These are phyloP conservation scores for Mythimna albipuncta DNA, from an alignment of 2,888 invertebrate species.

Conservation along the genomic window DNA sequence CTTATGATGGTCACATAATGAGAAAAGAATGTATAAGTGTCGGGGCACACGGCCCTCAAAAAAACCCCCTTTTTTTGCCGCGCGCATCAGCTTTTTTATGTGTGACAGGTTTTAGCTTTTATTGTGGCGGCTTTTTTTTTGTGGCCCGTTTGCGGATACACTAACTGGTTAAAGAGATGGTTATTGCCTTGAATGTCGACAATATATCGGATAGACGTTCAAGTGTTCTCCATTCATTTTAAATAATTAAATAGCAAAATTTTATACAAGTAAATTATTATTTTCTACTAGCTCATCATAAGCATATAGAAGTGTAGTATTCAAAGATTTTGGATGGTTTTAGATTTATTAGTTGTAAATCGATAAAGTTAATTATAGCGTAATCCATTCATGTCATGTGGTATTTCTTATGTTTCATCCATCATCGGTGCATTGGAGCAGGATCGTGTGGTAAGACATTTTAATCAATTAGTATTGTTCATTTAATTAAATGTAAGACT, in stretches of 20 bases:
- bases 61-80: no score
- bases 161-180: background rate
- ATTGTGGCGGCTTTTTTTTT: no score
- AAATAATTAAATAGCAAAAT: background rate
- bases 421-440: constrained; percentile 36
- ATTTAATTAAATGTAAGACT: constrained; percentile 13
- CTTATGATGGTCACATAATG: no score
- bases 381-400: constrained; percentile 27
- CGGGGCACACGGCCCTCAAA: no score
- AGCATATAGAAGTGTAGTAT: background rate
- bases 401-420: constrained; percentile 59
- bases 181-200: background rate
- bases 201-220: background rate
- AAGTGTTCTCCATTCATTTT: background rate
- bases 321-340: background rate
- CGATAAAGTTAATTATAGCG: background rate
- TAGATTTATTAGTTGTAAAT: no score
- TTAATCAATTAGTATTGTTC: constrained; percentile 13
- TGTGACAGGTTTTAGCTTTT: no score
- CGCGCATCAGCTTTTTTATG: no score
- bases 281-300: background rate
- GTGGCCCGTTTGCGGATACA: no score
- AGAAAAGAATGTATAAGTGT: no score
- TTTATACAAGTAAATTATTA: no score
- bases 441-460: constrained; percentile 60